Base-by-base conservation (phyloP, 2,888 invertebrate species). In the Andrena trimmerana region DNA sequence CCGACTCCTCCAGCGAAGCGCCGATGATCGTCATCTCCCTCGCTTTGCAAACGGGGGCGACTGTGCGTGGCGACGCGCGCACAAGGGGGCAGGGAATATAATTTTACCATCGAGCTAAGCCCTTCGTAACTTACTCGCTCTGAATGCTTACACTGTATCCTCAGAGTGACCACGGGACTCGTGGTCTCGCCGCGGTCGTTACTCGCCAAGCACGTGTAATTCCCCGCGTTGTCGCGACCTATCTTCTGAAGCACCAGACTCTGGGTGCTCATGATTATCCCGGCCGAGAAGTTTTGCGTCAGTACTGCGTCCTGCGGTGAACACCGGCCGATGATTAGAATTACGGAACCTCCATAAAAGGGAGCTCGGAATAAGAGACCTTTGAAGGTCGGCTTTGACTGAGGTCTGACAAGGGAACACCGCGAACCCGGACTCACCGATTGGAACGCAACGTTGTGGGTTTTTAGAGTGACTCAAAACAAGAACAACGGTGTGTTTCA, bases 181-280 rank as follows among this genome's bases (percentile, higher is more conserved):
- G 96, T 96, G 5, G 97, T 97, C 94, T 97, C 97, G 16, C 98
- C 98, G 70, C 97, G 96, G 75, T 97, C 96, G 94, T 98, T 98
- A 87, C 96, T 96, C 29, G 98, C 98, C 77, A 97, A 95, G 93
- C 98, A 98, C 81, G 97, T 97, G 94, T 98, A 98, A 90, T 96
- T 96, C 5, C 98, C 98, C 82, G 97, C 97, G 91, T 98, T 97
- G 91, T 97, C 96, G 75, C 97, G 96, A 48, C 96, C 97, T 90
- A 98, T 97, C 90, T 96, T 96, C 94, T 98, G 98, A 74, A 98
- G 96, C 73, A 98, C 98, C 90, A 98, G 95, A 77, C 98, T 98
- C 94, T 98, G 97, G 84, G 98, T 97, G 94, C 98, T 98, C 93
- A 98, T 97, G 91, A 98, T 97, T 87, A 98, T 96, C 75, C 98